Base-by-base conservation (phyloP, 2,888 invertebrate species). In the Cephonodes hylas region DNA sequence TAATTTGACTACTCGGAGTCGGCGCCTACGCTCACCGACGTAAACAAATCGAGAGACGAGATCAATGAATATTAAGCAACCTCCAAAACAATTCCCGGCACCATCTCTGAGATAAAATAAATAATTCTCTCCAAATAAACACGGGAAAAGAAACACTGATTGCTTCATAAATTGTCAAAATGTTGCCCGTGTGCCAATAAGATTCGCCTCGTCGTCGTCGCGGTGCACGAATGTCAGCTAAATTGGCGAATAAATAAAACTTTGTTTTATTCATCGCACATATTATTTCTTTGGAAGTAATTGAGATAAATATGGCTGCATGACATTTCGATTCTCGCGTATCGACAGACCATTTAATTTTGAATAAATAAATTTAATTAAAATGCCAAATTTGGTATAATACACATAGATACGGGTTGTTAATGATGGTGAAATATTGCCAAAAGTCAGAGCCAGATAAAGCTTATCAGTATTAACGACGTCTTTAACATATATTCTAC, bases 31-130 rank as follows among this genome's bases (percentile, higher is more conserved):
- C 79, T 66, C 70, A 71, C 67, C 79, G 85, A 84, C 85, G 83
- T 86, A 86, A 88, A 90, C 89, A 88, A 89, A 89, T 86, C 84
- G 81, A 83, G 79, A 85, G 83, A 82, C 76, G 85, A 83, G 83
- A 87, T 85, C 89, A 85, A 91, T 89, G 89, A 89, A 91, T 91
- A 90, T 88, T 88, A 88, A 91, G 81, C 81, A 83, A 86, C 84
- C 84, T 79, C 76, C 81, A 70, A 86, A 88, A 90, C 82, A 87
- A 88, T 89, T 85, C 85, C 82, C 84, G 85, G 74, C 80, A 77
- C 83, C 83, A 77, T 84, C 77, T 76, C 73, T 70, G 74, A 84
- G 80, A 85, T 83, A 84, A 85, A 85, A 86, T 84, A 86, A 88
- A 88, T 87, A 87, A 87, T 85, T 78, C 79, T 76, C 80, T 80